phyloP scores from a whole-genome alignment of 2,113 vertebrate species.

The Nibea coibor region DNA sequence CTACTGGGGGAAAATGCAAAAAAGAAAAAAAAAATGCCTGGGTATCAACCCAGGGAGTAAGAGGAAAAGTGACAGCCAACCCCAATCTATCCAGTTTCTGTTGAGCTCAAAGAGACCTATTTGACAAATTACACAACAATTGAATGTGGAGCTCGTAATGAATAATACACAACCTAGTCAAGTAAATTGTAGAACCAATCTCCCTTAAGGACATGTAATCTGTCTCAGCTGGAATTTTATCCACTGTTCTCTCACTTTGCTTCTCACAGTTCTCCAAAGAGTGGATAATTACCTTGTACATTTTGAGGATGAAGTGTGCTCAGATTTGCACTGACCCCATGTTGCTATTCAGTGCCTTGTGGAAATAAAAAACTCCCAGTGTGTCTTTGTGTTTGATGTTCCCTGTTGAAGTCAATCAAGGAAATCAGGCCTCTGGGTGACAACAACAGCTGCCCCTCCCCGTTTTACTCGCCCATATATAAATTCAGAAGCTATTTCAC shows the following conservation, averaged over 20 bases:
- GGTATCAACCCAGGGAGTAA: conserved; percentile 40
- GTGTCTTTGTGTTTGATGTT: conserved; percentile 66
- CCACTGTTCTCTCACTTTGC: conserved; percentile 50
- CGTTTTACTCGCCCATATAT: conserved; percentile 20
- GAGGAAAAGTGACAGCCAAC: conserved; percentile 64
- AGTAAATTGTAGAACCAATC: conserved; percentile 59
- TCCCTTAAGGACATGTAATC: conserved; percentile 63
- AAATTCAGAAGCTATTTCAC: conserved; percentile 21
- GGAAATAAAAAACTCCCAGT: conserved; percentile 55
- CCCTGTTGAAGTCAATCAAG: conserved; percentile 67
- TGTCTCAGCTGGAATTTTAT: conserved; percentile 55
- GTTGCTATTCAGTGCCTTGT: conserved; percentile 60
- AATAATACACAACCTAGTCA: conserved; percentile 69
- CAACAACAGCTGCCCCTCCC: conserved; percentile 19
- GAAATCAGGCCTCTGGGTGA: conserved; percentile 44
- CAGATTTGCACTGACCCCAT: conserved; percentile 62
- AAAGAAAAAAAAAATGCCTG: not conserved
- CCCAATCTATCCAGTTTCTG: conserved; percentile 66
- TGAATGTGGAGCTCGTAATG: conserved; percentile 63
- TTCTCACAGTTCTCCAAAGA: conserved; percentile 50
- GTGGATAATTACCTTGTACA: conserved; percentile 52
- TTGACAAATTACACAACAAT: conserved; percentile 69
- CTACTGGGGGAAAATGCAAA: conserved; percentile 22
- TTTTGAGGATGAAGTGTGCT: conserved; percentile 44
- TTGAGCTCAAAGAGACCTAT: conserved; percentile 55